Evolutionary conservation across 2,888 invertebrate species (phyloP), one percentile per base, ranked within the genome.

Genomic region (Cheilosia impressa): DNA sequence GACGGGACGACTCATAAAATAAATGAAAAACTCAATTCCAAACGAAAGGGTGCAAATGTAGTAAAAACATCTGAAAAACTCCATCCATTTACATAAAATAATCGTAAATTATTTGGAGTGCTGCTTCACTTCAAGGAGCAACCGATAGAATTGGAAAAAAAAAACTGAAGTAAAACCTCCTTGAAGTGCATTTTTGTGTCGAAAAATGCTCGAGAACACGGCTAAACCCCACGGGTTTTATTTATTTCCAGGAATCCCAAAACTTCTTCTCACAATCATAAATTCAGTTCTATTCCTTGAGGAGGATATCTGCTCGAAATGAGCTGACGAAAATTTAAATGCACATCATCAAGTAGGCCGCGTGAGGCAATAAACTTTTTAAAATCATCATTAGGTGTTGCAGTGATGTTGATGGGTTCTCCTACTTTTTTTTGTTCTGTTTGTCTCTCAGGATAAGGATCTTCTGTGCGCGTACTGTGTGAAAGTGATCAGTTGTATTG

Each of bases 261-360:
- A 41, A 73, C 58, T 60, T 63, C 72, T 77, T 81, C 84, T 85
- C 76, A 76, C 72, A 66, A 72, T 81, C 85, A 71, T 85, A 76
- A 85, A 85, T 81, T 72, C 57, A 66, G 57, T 83, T 27, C 19
- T 53, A 22, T 60, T 77, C 71, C 80, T 68, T 31, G 41, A 58
- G 50, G 13, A 69, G 81, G 71, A 85, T 68, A 72, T 80, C 76
- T 60, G 45, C 19, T 34, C n/a, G 7, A 17, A 68, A 38, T 27
- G 52, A 41, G 38, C 19, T 15, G 22, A 53, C 3, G 13, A 31
- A 55, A 69, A 84, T 85, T 80, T 85, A 81, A 85, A 85, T 85
- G 85, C 81, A 85, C 81, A 85, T 85, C 81, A 85, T 85, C 81
- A 81, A 85, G 85, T 85, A 85, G 85, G 85, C 81, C 81, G 85